These are phyloP conservation scores for Orycteropus afer DNA, from an alignment of 2,113 vertebrate genomes.

Conservation along the genomic window DNA sequence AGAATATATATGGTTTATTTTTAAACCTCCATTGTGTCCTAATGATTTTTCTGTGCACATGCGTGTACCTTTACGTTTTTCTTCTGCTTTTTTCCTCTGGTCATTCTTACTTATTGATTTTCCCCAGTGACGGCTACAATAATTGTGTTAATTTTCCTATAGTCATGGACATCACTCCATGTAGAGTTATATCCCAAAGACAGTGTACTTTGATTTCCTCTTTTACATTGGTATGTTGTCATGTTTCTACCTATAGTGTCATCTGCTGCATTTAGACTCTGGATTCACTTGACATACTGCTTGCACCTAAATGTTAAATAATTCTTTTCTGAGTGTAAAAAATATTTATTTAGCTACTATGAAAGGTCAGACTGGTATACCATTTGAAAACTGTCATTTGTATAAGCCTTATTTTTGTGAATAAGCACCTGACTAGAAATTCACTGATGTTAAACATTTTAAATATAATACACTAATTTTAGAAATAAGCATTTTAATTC, in stretches of 20 bases:
- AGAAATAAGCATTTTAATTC: constrained; percentile 34
- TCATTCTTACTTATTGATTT: not conserved
- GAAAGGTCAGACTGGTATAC: constrained; percentile 53
- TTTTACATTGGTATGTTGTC: not conserved
- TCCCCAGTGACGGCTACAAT: not conserved
- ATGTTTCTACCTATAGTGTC: not conserved
- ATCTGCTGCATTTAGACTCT: not conserved
- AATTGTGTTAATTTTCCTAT: not conserved
- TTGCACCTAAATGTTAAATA: constrained; percentile 49
- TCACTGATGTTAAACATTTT: constrained; percentile 30
- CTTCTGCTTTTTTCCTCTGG: not conserved
- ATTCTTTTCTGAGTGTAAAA: constrained; percentile 51
- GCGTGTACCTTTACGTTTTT: not conserved
- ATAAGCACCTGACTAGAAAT: constrained; percentile 37
- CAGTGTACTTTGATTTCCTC: not conserved
- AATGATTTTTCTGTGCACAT: not conserved
- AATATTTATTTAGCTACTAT: constrained; percentile 52
- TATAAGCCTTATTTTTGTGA: constrained; percentile 52
- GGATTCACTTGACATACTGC: not conserved
- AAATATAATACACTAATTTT: constrained; percentile 58
- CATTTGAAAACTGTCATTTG: constrained; percentile 58
- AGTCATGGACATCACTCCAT: not conserved
- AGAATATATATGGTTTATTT: not conserved
- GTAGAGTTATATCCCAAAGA: not conserved
- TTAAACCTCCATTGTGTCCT: not conserved